phyloP scores from a whole-genome alignment of 2,888 invertebrate species.

The Crepidodera aurea region DNA sequence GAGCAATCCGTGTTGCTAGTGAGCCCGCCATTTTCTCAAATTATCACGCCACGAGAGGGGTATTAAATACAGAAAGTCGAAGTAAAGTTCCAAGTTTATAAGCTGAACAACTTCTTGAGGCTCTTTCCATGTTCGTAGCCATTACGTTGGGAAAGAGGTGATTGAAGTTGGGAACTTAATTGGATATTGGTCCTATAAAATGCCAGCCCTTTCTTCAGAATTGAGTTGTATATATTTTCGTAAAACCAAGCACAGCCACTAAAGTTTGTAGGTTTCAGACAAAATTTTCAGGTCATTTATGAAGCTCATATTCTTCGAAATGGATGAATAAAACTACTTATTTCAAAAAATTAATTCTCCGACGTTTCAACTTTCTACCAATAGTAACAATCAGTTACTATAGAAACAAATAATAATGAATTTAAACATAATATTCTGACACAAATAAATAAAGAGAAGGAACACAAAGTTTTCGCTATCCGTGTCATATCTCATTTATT shows the following conservation, averaged over 20 bases:
- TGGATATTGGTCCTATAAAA: constrained; percentile 8
- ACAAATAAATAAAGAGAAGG: no score
- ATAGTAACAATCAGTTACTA: no score
- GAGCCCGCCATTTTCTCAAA: constrained; percentile 10
- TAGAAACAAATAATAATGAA: no score
- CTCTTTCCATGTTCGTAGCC: constrained; percentile 9
- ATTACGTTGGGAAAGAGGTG: constrained; percentile 13
- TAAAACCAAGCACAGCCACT: not conserved
- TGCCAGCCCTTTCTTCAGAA: not conserved
- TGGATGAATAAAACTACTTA: no score
- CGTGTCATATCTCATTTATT: no score
- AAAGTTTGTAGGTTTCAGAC: not conserved
- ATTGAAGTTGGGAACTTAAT: constrained; percentile 20
- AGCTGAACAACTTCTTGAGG: constrained; percentile 12
- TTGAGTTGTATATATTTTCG: not conserved
- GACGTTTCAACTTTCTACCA: no score
- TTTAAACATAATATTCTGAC: no score
- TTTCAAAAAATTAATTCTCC: no score
- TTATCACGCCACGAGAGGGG: constrained; percentile 11
- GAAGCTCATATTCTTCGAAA: no score
- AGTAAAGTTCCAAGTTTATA: constrained; percentile 15
- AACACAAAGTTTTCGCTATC: no score
- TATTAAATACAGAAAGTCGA: constrained; percentile 8
- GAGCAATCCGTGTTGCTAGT: not conserved
- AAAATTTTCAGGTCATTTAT: no score